Evolutionary conservation across 2,113 vertebrate genomes (phyloP), one percentile per base, ranked within the genome.

Genomic region (Malurus cyaneus): DNA sequence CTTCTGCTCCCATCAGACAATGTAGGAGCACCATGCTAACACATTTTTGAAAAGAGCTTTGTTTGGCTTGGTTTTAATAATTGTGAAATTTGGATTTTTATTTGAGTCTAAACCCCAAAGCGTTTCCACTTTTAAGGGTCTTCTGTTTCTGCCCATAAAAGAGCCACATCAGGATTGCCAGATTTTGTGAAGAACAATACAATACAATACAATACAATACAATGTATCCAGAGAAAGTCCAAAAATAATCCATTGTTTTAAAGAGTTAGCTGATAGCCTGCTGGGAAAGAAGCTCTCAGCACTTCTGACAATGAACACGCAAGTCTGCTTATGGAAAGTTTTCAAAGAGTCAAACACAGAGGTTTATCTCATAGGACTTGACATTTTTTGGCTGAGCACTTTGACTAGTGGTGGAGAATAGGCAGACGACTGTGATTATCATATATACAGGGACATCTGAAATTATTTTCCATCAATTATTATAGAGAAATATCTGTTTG

Each of bases 361-460:
- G 8, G 14, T 19, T 29, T 11, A 49, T 39, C 24, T 34, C 20
- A 31, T 46, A 71, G 18, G 28, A 54, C 15, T 23, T 29, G 4
- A 0, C 69, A 44, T 15, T 34, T 83, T 77, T 64, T 41, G 18
- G 29, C 44, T 17, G 2, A 59, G 12, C 18, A 14, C 13, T 12
- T 50, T 29, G 49, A 54, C 39, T 59, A 44, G 28, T 28, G 50
- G 34, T 0, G 0, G 18, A 34, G 8, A 86, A 13, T 76, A 24
- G 13, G 26, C 18, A 42, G 25, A 59, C 76, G 34, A 39, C 11
- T 53, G 4, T 17, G 16, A 80, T 1, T 81, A 44, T 18, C 42
- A 36, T 8, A 57, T 16, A 41, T 1, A 4, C 3, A 23, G 6
- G 10, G 28, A 32, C 18, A 62, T 36, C 20, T 80, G 39, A 71